Evolutionary conservation across 2,888 invertebrate genomes (phyloP).

Genomic region (Rotaria socialis): DNA sequence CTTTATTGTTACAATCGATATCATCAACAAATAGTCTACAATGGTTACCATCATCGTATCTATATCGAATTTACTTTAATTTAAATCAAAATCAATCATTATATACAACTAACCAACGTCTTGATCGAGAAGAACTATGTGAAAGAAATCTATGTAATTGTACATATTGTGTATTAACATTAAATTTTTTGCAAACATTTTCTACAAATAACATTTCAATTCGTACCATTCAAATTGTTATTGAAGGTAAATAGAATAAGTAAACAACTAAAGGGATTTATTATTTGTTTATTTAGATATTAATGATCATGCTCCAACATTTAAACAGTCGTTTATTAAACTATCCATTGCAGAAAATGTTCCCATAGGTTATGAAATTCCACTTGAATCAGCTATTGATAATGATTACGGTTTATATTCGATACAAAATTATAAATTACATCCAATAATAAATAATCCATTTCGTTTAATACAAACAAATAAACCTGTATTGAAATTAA

Average conservation of each 20-base stretch:
- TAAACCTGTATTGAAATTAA: constrained; percentile 30
- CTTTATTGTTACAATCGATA: neutral
- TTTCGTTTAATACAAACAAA: constrained; percentile 40
- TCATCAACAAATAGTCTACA: neutral
- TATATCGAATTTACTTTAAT: neutral
- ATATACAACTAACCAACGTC: neutral
- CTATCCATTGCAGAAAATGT: constrained; percentile 39
- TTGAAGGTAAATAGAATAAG: neutral
- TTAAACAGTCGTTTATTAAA: neutral
- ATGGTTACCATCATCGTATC: neutral
- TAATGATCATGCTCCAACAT: constrained; percentile 43
- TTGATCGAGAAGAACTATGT: constrained; percentile 36
- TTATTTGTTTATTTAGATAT: constrained; percentile 34
- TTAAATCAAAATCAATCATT: constrained; percentile 15
- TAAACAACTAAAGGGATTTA: neutral
- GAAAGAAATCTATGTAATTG: constrained; percentile 33
- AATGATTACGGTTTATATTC: constrained; percentile 34
- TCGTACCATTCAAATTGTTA: neutral
- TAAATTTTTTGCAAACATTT: constrained; percentile 32
- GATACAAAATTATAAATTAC: constrained; percentile 41
- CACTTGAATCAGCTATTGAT: constrained; percentile 43
- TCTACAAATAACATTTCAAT: constrained; percentile 21
- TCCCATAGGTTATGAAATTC: constrained; percentile 42
- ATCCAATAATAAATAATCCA: neutral
- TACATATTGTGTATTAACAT: constrained; percentile 26